Evolutionary conservation across 2,797 vertebrate species (phyloP), one percentile per base, ranked within the genome.

Genomic region (Poecilia picta): DNA sequence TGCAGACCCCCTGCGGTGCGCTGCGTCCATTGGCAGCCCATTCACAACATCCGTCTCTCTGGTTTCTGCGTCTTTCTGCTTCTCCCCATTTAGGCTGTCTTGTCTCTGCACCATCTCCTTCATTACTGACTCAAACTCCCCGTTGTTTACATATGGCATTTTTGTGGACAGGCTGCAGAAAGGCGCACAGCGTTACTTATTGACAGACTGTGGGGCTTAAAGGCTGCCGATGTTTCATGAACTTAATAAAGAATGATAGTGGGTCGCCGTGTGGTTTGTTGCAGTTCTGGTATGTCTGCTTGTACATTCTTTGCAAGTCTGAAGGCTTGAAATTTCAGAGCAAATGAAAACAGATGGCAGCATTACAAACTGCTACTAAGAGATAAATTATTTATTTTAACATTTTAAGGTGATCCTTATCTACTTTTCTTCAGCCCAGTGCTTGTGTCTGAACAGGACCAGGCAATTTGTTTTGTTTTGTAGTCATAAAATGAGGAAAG

Each of bases 1-100:
- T 90, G 83, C 86, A 85, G 93, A 89, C 90, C 89, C 94, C 94
- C 51, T 85, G 84, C 92, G 95, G 89, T 86, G 12, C 45, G 72
- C 55, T 41, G 59, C 76, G 5, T 93, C 93, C 93, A 79, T n/a
- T 12, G 82, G 41, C 5, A 7, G 23, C 28, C 74, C 87, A 7
- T 94, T 80, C 1, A 47, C 39, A 25, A 7, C 51, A 6, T 92
- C 93, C 8, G 75, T 1, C 49, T 94, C 93, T 75, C 80, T 88
- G 75, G 51, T 73, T 4, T 94, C 90, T 25, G 55, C 0, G 47
- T 92, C 88, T 79, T 80, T 85, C 82, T 75, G 80, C 73, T 81
- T 83, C 72, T 93, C 91, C 46, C 75, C 55, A 2, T 93, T 91
- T 49, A 43, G 53, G 11, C 72, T 45, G 31, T 90, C 76, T 45